A percentile compares a stretch with the other conserved stretches of the same genome.
phyloP scores from a whole-genome alignment of 2,888 invertebrate species.

The Scaptomyza caliginosa region DNA sequence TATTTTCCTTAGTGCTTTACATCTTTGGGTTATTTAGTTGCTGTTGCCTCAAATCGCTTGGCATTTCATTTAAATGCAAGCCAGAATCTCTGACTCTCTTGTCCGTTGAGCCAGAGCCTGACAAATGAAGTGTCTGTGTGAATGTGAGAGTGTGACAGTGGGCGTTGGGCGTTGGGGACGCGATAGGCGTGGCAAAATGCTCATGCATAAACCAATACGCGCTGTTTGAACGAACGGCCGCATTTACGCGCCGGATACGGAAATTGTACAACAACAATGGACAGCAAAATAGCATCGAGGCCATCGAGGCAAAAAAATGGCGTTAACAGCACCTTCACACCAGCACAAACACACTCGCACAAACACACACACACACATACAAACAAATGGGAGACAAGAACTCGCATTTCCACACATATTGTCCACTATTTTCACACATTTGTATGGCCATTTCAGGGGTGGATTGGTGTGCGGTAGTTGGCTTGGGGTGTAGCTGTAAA shows the following conservation, averaged over 20 bases:
- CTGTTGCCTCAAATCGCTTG: slow-evolving; percentile 55
- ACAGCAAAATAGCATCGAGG: slow-evolving; percentile 73
- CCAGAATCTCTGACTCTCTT: slow-evolving; percentile 28
- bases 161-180: not conserved
- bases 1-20: slow-evolving; percentile 18
- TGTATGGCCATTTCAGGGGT: slow-evolving; percentile 42
- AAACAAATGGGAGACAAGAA: slow-evolving; percentile 58
- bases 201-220: slow-evolving; percentile 79
- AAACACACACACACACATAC: slow-evolving; percentile 11
- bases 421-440: slow-evolving; percentile 80
- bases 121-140: slow-evolving; percentile 70
- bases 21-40: slow-evolving; percentile 35
- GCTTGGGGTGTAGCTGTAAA: slow-evolving; percentile 10
- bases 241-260: slow-evolving; percentile 77
- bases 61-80: slow-evolving; percentile 71
- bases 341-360: slow-evolving; percentile 20
- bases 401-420: slow-evolving; percentile 64
- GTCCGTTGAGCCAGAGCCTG: slow-evolving; percentile 60
- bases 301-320: slow-evolving; percentile 59
- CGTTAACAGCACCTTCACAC: slow-evolving; percentile 67
- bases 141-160: not conserved
- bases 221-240: slow-evolving; percentile 44
- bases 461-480: not conserved
- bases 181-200: slow-evolving; percentile 43
- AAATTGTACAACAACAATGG: slow-evolving; percentile 79